These are phyloP conservation scores for Chloropsis cyanopogon DNA, from an alignment of 2,113 vertebrate genomes.

Conservation along the genomic window DNA sequence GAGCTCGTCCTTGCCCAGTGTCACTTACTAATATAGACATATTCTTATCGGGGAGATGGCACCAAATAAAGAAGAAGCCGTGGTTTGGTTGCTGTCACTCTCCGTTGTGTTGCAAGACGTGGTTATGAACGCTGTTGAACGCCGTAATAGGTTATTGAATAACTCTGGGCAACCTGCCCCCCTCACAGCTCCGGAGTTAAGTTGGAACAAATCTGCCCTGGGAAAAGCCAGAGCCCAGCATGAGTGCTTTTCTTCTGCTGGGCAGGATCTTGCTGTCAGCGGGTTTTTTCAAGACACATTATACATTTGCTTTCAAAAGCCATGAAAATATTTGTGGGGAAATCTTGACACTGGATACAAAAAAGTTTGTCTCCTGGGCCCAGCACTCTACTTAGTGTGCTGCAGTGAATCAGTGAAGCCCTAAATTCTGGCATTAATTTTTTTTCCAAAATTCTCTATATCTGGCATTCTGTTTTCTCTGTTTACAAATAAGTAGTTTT, in stretches of 20 bases:
- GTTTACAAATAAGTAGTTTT: not conserved
- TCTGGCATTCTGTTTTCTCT: not conserved
- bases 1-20: not conserved
- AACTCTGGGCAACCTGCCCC: conserved; percentile 51
- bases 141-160: not conserved
- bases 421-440: not conserved
- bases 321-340: conserved; percentile 42
- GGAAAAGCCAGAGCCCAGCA: conserved; percentile 62
- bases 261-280: conserved; percentile 60
- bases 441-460: not conserved
- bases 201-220: conserved; percentile 40
- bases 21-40: not conserved
- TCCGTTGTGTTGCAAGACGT: not conserved
- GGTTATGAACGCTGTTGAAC: not conserved
- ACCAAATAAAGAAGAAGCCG: not conserved
- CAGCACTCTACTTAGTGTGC: not conserved
- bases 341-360: conserved; percentile 2
- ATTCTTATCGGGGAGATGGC: not conserved
- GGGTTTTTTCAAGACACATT: conserved; percentile 39
- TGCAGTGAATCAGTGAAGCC: not conserved
- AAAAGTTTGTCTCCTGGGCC: not conserved
- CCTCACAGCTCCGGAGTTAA: conserved; percentile 10
- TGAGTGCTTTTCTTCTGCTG: conserved; percentile 59
- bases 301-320: conserved; percentile 52
- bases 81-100: not conserved